phyloP scores from a whole-genome alignment of 2,888 invertebrate species.

The Caenorhabditis sinica region DNA sequence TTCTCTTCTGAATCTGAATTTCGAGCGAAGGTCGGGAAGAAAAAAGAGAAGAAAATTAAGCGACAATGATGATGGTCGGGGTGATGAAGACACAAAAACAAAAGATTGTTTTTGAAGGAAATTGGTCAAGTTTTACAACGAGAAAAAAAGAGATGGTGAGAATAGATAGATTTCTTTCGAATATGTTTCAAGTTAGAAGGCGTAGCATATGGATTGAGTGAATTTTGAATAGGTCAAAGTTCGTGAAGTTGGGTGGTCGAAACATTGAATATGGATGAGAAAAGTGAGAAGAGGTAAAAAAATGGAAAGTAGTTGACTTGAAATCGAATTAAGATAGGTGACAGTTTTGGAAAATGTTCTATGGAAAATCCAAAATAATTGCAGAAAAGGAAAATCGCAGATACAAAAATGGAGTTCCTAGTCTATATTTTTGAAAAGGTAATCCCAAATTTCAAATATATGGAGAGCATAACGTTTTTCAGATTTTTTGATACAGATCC shows the following conservation, averaged over 20 bases:
- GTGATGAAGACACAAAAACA: conserved; percentile 45
- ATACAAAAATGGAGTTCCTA: no score
- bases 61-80: neutral
- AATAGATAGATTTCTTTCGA: neutral
- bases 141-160: neutral
- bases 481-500: no score
- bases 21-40: conserved; percentile 36
- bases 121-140: conserved; percentile 6
- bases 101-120: conserved; percentile 13
- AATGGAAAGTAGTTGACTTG: neutral
- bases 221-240: neutral
- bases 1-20: conserved; percentile 12
- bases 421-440: no score
- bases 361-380: no score
- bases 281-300: neutral
- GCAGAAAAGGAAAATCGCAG: no score
- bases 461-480: no score
- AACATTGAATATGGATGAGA: neutral
- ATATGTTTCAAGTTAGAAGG: conserved; percentile 25
- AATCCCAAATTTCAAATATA: no score
- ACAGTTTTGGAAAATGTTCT: neutral
- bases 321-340: neutral
- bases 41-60: neutral
- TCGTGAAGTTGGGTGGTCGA: neutral
- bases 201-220: conserved; percentile 2